Base-by-base conservation (phyloP, 2,113 vertebrate genomes). In the Gymnogyps californianus region DNA sequence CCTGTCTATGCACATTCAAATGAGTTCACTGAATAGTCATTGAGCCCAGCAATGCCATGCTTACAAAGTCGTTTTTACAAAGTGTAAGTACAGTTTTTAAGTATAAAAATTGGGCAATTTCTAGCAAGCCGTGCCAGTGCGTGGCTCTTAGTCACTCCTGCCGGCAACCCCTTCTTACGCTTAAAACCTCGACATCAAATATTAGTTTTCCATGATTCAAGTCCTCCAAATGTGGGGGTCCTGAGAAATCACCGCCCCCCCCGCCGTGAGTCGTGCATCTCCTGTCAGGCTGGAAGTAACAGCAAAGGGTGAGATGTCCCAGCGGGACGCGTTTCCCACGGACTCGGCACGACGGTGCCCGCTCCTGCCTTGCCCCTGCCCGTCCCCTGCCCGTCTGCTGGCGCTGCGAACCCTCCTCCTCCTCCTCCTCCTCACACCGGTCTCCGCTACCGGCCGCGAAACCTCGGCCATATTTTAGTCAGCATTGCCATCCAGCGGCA, bases 401-500 rank as follows among this genome's bases (percentile, higher is more conserved):
- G 59, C 31, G 9, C 67, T 36, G 36, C 7, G 5, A 72, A 17
- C 13, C 36, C 3, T 16, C 32, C 28, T 47, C 25, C 4, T 29
- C 62, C 16, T 29, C 26, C 22, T 26, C 32, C 14, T 13, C 13
- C n/a, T 55, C 20, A 0, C 2, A 12, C 17, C 2, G 8, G 10
- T 15, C 26, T 46, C 44, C 4, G 32, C 40, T 11, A 6, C 22
- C 8, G 26, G n/a, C 52, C 5, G 38, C 12, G 13, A 34, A 81
- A 16, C 58, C 36, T 13, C 19, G 19, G 46, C 29, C 42, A 97
- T 96, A 13, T 77, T 80, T 96, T 96, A 95, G 62, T 36, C 84
- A 94, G 98, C 81, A 96, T 96, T 92, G 96, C 98, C 98, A 98
- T 85, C 98, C 98, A 88, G 82, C 57, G 98, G 98, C 93, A 58